Conservation (phyloP, 2,797 vertebrate species). For the Pantherophis vulpinus region DNA sequence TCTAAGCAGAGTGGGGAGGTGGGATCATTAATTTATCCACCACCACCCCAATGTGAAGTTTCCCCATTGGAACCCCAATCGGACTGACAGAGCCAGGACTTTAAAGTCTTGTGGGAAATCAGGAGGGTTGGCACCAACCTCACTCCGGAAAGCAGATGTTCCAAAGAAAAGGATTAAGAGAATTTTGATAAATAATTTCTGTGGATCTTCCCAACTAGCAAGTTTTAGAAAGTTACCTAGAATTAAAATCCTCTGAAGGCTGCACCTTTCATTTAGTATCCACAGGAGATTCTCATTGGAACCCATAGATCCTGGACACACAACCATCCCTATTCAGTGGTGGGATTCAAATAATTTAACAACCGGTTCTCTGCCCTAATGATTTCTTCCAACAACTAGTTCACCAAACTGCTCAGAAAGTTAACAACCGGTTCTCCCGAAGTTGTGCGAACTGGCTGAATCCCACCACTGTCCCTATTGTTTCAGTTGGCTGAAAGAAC, state of each 20-base stretch:
- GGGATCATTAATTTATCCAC: neutral
- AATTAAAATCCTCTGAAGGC: neutral
- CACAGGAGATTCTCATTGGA: neutral
- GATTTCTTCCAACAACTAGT: too few species aligned
- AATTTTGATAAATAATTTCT: conserved; percentile 12
- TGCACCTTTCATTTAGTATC: neutral
- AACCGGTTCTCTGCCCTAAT: too few species aligned
- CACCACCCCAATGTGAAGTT: neutral
- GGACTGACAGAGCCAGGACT: neutral
- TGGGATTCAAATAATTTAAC: too few species aligned
- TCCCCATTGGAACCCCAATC: neutral
- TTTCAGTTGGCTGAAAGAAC: neutral
- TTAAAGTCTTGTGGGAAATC: neutral
- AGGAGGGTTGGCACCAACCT: neutral
- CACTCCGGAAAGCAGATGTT: neutral
- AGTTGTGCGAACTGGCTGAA: too few species aligned
- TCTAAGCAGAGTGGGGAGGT: neutral
- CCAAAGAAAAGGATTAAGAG: neutral
- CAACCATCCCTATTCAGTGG: neutral
- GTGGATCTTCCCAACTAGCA: neutral
- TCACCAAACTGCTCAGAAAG: too few species aligned
- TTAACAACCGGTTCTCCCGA: too few species aligned
- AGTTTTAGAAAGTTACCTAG: conserved; percentile 5
- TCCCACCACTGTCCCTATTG: neutral
- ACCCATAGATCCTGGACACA: too few species aligned